Evolutionary conservation across 2,113 vertebrate genomes (phyloP), one percentile per base, ranked within the genome.

Genomic region (Lichenostomus cassidix): DNA sequence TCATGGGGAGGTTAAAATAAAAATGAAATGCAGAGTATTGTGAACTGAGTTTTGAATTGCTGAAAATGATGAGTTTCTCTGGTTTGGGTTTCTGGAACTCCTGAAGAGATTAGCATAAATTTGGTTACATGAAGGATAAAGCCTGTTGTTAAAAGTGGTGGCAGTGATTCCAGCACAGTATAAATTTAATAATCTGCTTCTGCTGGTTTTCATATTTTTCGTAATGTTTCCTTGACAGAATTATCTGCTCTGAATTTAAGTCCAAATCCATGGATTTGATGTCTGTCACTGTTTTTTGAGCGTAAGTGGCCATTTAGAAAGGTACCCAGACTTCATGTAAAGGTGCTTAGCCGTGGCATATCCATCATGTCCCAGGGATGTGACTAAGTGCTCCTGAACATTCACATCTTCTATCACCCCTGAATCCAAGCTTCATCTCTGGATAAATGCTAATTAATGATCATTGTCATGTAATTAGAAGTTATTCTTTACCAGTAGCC

Each of bases 21-120:
- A 86, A 73, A 49, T 31, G 15, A 58, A 81, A 42, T 50, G 52
- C 33, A 74, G 37, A 15, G 11, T 58, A 29, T 86, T 77, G 52
- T 20, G 18, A 35, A 73, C 35, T 42, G 46, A 86, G 39, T 88
- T 94, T 46, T 55, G 52, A 83, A 81, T 53, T 77, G 63, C 63
- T 96, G 47, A 58, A 73, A 82, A 47, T 42, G 1, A 4, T 31
- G 50, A 87, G 20, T 77, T 87, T 83, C 44, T 80, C 70, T 94
- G 79, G 21, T 35, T 86, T 73, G 47, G 39, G 27, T 67, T 92
- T 89, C 76, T 90, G 67, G 73, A 86, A 86, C 28, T 80, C 75
- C 62, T 67, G 70, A 93, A 22, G 60, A 78, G 67, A 77, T 88
- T 88, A 92, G 60, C 92, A 89, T 93, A 87, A 74, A 90, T 94